A percentile compares a stretch with the other conserved stretches of the same genome.
These are phyloP conservation scores for Serripes groenlandicus DNA, from an alignment of 2,888 invertebrate genomes.

Conservation along the genomic window DNA sequence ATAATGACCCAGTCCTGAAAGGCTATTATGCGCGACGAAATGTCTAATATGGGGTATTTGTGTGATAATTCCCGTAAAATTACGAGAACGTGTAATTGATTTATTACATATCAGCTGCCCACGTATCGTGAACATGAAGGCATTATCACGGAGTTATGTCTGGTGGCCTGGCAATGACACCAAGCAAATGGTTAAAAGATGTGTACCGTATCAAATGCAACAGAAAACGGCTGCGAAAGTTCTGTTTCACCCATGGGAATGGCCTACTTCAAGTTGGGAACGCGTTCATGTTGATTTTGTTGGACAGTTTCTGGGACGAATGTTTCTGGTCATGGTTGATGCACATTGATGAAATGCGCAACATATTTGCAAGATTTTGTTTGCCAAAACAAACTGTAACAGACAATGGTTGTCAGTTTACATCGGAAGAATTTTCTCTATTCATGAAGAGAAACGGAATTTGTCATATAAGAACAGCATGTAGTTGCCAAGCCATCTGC, in stretches of 20 bases:
- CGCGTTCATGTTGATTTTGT: too few relatives aligned
- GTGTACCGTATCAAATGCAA: not conserved
- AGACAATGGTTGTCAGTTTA: slow-evolving; percentile 65
- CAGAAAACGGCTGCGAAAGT: slow-evolving; percentile 39
- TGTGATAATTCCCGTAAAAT: slow-evolving; percentile 58
- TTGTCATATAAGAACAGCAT: slow-evolving; percentile 51
- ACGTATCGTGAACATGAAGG: slow-evolving; percentile 77
- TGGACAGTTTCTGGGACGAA: slow-evolving; percentile 73
- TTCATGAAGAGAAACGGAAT: slow-evolving; percentile 62
- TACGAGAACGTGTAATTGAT: slow-evolving; percentile 42
- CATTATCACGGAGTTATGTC: slow-evolving; percentile 73
- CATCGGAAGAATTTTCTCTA: too few relatives aligned
- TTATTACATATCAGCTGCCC: slow-evolving; percentile 73
- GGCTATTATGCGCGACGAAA: too few relatives aligned
- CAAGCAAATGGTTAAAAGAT: slow-evolving; percentile 44
- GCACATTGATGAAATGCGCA: slow-evolving; percentile 75
- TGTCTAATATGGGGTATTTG: slow-evolving; percentile 54
- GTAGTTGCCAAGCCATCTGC: too few relatives aligned
- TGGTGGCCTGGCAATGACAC: slow-evolving; percentile 76
- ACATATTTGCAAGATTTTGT: slow-evolving; percentile 56
- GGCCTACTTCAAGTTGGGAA: slow-evolving; percentile 63
- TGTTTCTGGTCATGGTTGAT: slow-evolving; percentile 75
- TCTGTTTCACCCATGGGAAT: slow-evolving; percentile 77
- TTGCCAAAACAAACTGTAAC: slow-evolving; percentile 48
- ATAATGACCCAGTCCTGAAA: slow-evolving; percentile 27